Percentiles rank a stretch among this genome's conserved stretches.
Evolutionary conservation across 2,888 invertebrate genomes (phyloP).

Genomic region (Pristionchus fissidentatus): DNA sequence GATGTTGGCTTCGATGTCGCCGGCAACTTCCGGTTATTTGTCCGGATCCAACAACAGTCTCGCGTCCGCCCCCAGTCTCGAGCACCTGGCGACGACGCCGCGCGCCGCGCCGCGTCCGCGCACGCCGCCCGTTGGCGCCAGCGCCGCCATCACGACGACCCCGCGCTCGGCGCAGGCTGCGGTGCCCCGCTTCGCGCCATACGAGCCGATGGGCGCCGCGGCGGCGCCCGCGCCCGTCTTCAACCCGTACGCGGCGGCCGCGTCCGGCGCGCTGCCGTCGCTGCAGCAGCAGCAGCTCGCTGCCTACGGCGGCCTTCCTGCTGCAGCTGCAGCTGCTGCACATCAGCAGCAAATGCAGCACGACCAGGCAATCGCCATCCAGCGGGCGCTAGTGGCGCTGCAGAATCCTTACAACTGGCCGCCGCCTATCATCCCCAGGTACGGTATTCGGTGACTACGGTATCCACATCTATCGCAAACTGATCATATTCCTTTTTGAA

Average conservation of each 20-base stretch:
- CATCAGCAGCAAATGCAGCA: neutral
- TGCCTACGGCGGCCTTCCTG: neutral
- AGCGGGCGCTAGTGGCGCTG: constrained; percentile 47
- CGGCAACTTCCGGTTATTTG: neutral
- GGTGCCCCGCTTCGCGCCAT: constrained; percentile 22
- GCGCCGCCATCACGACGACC: neutral
- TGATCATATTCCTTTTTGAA: neutral
- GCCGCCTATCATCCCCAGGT: neutral
- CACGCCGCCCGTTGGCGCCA: neutral
- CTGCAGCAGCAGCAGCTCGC: constrained; percentile 4
- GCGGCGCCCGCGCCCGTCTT: neutral
- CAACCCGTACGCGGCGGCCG: constrained; percentile 22
- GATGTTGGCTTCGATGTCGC: neutral
- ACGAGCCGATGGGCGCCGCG: neutral
- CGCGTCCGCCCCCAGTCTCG: neutral
- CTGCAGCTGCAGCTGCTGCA: neutral
- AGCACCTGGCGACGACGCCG: neutral
- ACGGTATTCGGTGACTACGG: neutral
- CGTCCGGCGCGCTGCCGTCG: neutral
- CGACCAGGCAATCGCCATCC: neutral
- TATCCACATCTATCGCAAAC: neutral
- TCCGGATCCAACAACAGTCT: constrained; percentile 2
- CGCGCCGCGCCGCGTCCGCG: too few species aligned
- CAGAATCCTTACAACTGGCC: constrained; percentile 51
- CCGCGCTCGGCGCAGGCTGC: neutral